Conservation (phyloP, 2,797 vertebrate genomes). For the Lindbergichthys nudifrons region DNA sequence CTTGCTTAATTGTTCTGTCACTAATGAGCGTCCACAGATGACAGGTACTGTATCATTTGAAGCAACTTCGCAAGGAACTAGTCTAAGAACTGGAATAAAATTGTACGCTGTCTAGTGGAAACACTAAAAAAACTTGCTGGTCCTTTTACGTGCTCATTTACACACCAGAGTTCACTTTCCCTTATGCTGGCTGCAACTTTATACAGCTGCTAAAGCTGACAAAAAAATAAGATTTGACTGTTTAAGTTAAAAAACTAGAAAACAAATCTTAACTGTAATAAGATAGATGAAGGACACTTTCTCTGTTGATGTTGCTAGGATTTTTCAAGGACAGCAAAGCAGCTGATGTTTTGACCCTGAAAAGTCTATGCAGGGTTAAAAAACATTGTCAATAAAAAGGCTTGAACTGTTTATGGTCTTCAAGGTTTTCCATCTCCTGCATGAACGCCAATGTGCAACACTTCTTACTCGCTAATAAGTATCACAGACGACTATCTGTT, state of each 20-base stretch:
- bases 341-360: constrained; percentile 8
- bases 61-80: not conserved
- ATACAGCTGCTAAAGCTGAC: not conserved
- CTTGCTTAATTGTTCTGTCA: constrained; percentile 9
- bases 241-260: constrained; percentile 25
- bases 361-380: constrained; percentile 4
- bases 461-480: too few species aligned
- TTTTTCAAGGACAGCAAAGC: constrained; percentile 24
- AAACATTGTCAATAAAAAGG: constrained; percentile 12
- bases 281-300: constrained; percentile 12
- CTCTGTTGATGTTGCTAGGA: constrained; percentile 9
- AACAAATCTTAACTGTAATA: constrained; percentile 10
- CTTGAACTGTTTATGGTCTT: not conserved
- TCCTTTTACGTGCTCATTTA: constrained; percentile 19
- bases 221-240: not conserved
- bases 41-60: constrained; percentile 28
- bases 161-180: constrained; percentile 18
- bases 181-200: constrained; percentile 12
- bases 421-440: too few species aligned
- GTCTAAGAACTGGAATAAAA: constrained; percentile 23
- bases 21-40: constrained; percentile 11
- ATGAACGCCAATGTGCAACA: too few species aligned
- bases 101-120: constrained; percentile 6
- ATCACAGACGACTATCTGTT: too few species aligned
- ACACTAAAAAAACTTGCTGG: constrained; percentile 23